These are phyloP conservation scores for Amblyopsis hoosieri DNA, from an alignment of 2,797 vertebrate species.

Conservation along the genomic window DNA sequence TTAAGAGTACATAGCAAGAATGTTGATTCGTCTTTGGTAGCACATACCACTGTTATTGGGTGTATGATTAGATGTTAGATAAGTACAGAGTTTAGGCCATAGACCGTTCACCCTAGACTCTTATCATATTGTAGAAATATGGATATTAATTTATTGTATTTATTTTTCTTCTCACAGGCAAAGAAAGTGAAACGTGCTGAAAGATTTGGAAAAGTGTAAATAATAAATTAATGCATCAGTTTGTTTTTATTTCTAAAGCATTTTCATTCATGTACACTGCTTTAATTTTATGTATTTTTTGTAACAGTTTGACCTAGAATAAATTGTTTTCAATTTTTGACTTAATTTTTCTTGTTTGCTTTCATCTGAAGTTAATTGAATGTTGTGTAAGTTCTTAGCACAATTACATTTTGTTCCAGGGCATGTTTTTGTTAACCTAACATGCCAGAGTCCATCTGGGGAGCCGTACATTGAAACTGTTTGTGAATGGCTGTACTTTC, in stretches of 20 bases:
- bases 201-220: slow-evolving; percentile 75
- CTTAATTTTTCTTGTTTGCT: background rate
- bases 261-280: slow-evolving; percentile 51
- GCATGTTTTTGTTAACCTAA: background rate
- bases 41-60: too few relatives aligned
- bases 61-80: too few relatives aligned
- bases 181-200: slow-evolving; percentile 78
- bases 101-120: too few relatives aligned
- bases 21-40: too few relatives aligned
- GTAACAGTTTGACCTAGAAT: slow-evolving; percentile 75
- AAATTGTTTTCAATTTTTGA: slow-evolving; percentile 67
- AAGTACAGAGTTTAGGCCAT: too few relatives aligned
- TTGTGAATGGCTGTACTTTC: too few relatives aligned
- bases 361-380: too few relatives aligned
- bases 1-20: too few relatives aligned
- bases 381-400: too few relatives aligned
- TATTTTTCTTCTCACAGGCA: slow-evolving; percentile 54
- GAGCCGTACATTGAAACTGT: too few relatives aligned
- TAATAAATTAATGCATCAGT: slow-evolving; percentile 30
- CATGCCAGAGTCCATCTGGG: too few relatives aligned
- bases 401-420: too few relatives aligned
- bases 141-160: background rate
- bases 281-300: slow-evolving; percentile 65
- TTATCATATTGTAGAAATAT: background rate
- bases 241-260: slow-evolving; percentile 45